Base-by-base conservation (phyloP, 2,113 vertebrate species). In the Pipra filicauda region DNA sequence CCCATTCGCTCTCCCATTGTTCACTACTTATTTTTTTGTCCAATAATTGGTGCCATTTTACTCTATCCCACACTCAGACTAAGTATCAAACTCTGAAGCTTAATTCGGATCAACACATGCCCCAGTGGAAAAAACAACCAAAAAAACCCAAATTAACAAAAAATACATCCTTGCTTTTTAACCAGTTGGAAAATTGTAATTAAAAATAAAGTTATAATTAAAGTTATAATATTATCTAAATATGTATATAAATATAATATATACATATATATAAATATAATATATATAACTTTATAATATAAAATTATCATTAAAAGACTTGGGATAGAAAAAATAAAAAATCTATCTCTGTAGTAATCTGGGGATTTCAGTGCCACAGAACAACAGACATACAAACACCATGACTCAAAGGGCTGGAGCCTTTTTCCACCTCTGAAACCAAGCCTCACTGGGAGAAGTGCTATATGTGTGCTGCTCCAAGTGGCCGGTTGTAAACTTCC, bases 331-430 rank as follows among this genome's bases (percentile, higher is more conserved):
- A 91, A 71, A 66, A 6, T 21, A 13, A 9, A n/a, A 83, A 57
- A 5, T 19, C 17, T 37, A 83, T 79, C 73, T 30, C 57, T 57
- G 12, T 49, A 72, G 35, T 89, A 82, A 69, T 15, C 41, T 46
- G 26, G 7, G 49, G 18, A 81, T 74, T 92, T 94, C 82, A 77
- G 49, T 27, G 39, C 30, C 48, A 26, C 37, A 72, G 33, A 90
- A 71, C 35, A 93, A 64, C 39, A 84, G 75, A 84, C 89, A 73
- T 55, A 65, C 22, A 89, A 89, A 95, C 59, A 93, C 8, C 28
- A 18, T 80, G 67, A 94, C 70, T 96, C 93, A 91, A 87, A 93
- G 48, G 37, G 57, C 46, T 88, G 92, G 52, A 92, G 67, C 8
- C 21, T 88, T 95, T 91, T 86, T 94, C 72, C 43, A 88, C 52